Conservation (phyloP, 2,888 invertebrate genomes). For the Amphipoea lucens region DNA sequence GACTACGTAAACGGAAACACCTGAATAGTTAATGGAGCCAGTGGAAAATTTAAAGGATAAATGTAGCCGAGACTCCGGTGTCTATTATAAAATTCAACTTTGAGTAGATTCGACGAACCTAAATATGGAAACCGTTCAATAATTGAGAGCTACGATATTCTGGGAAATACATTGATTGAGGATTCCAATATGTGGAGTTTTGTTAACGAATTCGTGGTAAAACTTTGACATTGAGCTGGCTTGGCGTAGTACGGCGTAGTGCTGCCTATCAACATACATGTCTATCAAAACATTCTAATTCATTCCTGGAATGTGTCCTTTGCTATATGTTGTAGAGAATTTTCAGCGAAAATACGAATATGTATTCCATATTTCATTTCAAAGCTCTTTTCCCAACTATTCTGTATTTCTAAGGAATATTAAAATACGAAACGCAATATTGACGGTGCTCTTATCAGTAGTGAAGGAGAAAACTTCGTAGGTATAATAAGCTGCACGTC, state of each 20-base stretch:
- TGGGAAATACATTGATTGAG: slow-evolving; percentile 15
- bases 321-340: not conserved
- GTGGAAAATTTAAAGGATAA: slow-evolving; percentile 45
- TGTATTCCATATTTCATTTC: not conserved
- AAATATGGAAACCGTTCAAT: slow-evolving; percentile 42
- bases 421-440: not conserved
- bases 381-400: not conserved
- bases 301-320: not conserved
- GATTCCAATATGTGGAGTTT: not conserved
- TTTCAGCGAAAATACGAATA: not conserved
- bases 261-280: not conserved
- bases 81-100: slow-evolving; percentile 42
- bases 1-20: slow-evolving; percentile 38
- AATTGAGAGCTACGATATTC: slow-evolving; percentile 24
- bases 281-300: not conserved
- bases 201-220: not conserved
- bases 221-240: not conserved
- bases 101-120: slow-evolving; percentile 28
- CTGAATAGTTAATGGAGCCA: slow-evolving; percentile 50
- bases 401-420: not conserved
- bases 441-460: not conserved
- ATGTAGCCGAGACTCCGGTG: slow-evolving; percentile 39
- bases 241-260: too few relatives aligned
- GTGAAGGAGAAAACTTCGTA: not conserved
- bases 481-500: not conserved